Conservation (phyloP, 2,888 invertebrate species). For the Apamea crenata region DNA sequence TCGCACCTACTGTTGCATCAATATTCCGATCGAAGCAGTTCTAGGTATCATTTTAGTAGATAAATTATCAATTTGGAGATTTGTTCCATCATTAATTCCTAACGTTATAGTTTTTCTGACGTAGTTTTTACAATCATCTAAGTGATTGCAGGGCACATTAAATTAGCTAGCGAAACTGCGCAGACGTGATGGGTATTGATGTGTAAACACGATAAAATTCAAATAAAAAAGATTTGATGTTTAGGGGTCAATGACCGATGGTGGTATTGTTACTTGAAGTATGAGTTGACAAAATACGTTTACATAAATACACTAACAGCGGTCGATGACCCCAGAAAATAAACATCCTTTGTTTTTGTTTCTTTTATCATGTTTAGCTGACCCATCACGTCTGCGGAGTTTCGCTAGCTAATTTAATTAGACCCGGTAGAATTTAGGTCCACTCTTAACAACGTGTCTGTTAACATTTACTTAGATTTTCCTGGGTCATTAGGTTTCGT, state of each 20-base stretch:
- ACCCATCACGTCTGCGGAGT: not conserved
- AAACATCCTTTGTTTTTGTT: not conserved
- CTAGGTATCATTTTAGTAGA: not conserved
- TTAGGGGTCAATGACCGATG: not conserved
- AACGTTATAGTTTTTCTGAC: not conserved
- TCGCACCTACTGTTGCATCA: not conserved
- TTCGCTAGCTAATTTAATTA: not conserved
- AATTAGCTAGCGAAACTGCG: not conserved
- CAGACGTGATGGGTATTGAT: not conserved
- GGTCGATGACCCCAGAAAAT: not conserved
- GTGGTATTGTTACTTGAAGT: not conserved
- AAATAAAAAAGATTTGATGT: not conserved
- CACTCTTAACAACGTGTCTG: not conserved
- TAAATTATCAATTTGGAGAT: not conserved
- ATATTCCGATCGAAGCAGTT: not conserved
- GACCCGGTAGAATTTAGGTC: not conserved
- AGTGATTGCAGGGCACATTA: not conserved
- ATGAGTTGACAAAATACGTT: not conserved
- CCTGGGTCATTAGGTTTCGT: slow-evolving; percentile 38
- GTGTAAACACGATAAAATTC: not conserved
- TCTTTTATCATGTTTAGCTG: not conserved
- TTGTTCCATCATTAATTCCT: not conserved
- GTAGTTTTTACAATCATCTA: not conserved
- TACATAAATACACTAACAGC: not conserved
- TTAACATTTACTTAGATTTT: slow-evolving; percentile 7